Conservation (phyloP, 1,140 invertebrate genomes). For the Propsilocerus akamusi region DNA sequence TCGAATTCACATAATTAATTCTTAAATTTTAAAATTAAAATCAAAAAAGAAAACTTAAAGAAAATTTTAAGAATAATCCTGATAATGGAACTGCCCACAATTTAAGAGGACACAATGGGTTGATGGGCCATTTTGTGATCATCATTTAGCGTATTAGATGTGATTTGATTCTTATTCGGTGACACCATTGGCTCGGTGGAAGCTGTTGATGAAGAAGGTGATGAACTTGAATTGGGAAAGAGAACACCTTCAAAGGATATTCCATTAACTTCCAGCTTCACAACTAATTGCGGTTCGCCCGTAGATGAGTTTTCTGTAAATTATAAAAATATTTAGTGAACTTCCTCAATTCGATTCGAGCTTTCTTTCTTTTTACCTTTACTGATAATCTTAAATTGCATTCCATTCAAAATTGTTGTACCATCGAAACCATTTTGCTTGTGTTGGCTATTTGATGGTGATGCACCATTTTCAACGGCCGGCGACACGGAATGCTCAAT, state of each 20-base stretch:
- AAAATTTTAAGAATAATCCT: too few relatives aligned
- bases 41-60: too few relatives aligned
- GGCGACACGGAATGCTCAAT: constrained; percentile 5
- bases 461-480: constrained; percentile 22
- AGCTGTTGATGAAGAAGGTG: constrained; percentile 12
- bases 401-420: constrained; percentile 26
- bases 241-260: constrained; percentile 75
- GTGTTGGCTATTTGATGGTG: not conserved
- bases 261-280: constrained; percentile 94
- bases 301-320: constrained; percentile 43
- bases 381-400: constrained; percentile 78
- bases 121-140: not conserved
- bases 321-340: constrained; percentile 8
- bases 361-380: constrained; percentile 39
- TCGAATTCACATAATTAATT: too few relatives aligned
- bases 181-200: not conserved
- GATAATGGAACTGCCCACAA: too few relatives aligned
- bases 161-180: not conserved
- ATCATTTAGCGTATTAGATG: not conserved
- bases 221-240: constrained; percentile 44
- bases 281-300: constrained; percentile 72
- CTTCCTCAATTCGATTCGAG: not conserved
- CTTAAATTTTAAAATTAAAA: too few relatives aligned
- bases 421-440: constrained; percentile 13
- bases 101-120: not conserved